Conservation (phyloP, 2,888 invertebrate genomes). For the Pseudoips prasinana region DNA sequence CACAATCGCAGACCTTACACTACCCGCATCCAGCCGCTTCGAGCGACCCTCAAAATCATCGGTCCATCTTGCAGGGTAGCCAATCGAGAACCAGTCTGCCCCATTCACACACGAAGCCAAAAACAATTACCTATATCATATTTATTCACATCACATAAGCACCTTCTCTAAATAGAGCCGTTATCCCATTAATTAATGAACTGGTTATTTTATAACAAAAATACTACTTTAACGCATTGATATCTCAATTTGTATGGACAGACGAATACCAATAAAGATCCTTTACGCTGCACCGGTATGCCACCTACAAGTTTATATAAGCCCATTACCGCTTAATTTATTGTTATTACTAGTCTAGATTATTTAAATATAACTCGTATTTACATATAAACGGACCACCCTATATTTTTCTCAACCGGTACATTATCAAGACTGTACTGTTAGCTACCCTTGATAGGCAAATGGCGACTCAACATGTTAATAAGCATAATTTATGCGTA, state of each 20-base stretch:
- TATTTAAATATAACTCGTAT: slow-evolving; percentile 23
- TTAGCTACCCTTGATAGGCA: slow-evolving; percentile 35
- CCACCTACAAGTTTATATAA: slow-evolving; percentile 7
- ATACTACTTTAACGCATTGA: slow-evolving; percentile 11
- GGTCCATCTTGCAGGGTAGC: no score
- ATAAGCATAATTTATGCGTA: slow-evolving; percentile 19
- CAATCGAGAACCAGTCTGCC: no score
- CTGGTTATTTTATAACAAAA: no score
- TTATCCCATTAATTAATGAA: no score
- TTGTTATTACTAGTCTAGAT: slow-evolving; percentile 18
- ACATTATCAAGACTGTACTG: slow-evolving; percentile 22
- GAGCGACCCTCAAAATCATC: no score
- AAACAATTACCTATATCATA: no score
- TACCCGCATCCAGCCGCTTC: no score
- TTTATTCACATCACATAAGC: no score
- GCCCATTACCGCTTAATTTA: slow-evolving; percentile 22
- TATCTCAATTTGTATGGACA: slow-evolving; percentile 20
- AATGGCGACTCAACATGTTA: slow-evolving; percentile 21
- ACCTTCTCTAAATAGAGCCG: no score
- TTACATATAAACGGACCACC: slow-evolving; percentile 29
- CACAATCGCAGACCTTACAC: no score
- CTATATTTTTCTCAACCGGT: slow-evolving; percentile 24
- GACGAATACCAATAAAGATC: slow-evolving; percentile 17
- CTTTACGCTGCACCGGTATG: slow-evolving; percentile 11
- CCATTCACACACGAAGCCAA: no score